A percentile compares a stretch with the other conserved stretches of the same genome.
These are phyloP conservation scores for Acleris emargana DNA, from an alignment of 2,888 invertebrate species.

Conservation along the genomic window DNA sequence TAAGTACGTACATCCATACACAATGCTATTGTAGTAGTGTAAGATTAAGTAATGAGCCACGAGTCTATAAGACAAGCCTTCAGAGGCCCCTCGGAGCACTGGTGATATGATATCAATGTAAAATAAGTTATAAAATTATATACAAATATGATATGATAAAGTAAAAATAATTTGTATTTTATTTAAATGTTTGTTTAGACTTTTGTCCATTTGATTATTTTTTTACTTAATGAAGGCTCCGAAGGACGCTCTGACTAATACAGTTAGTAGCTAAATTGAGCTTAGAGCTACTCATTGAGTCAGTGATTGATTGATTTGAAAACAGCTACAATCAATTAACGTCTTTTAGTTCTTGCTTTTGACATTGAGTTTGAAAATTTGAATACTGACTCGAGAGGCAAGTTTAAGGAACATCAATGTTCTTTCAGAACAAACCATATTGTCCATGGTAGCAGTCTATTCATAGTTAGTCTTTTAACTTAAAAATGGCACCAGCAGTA, in stretches of 20 bases:
- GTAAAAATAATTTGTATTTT: too few relatives aligned
- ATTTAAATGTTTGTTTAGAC: too few relatives aligned
- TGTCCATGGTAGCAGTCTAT: constrained; percentile 20
- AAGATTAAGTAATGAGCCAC: constrained; percentile 33
- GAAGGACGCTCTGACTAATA: constrained; percentile 19
- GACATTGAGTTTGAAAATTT: constrained; percentile 2
- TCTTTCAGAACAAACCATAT: constrained; percentile 30
- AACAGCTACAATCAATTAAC: constrained; percentile 1
- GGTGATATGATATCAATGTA: too few relatives aligned
- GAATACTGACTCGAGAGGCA: constrained; percentile 29
- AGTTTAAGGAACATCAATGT: constrained; percentile 33
- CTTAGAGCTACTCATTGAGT: constrained; percentile 25
- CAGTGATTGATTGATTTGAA: constrained; percentile 10
- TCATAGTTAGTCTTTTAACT: constrained; percentile 20
- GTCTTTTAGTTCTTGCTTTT: neutral
- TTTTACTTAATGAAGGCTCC: neutral
- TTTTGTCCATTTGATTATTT: neutral
- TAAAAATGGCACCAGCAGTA: constrained; percentile 29
- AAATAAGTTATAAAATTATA: neutral
- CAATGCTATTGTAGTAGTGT: constrained; percentile 30
- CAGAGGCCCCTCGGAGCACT: constrained; percentile 10
- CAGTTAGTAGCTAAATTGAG: constrained; percentile 30
- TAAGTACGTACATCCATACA: constrained; percentile 44
- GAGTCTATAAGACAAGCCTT: constrained; percentile 27
- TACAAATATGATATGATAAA: neutral